A percentile compares a stretch with the other conserved stretches of the same genome.
Conservation (phyloP, 30 jellyfish, hydroid and myxozoan species). For the Chrysaora quinquecirrha region DNA sequence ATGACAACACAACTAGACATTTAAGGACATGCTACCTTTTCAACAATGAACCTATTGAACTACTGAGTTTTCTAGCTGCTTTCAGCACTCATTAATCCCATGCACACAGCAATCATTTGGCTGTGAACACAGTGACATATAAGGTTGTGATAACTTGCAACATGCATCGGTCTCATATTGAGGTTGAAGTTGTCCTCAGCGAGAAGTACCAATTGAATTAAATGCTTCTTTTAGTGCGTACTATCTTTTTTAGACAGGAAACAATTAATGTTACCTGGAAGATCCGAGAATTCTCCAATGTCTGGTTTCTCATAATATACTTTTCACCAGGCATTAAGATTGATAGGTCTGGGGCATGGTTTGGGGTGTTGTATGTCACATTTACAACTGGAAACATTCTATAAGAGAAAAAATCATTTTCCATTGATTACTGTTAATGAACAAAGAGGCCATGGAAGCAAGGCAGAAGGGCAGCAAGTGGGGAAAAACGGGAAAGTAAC, state of each 20-base stretch:
- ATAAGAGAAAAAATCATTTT: neutral
- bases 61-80: neutral
- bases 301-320: constrained; percentile 2
- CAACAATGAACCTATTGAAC: neutral
- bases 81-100: too few species aligned
- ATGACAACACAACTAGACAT: neutral
- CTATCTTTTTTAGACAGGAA: neutral
- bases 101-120: too few species aligned
- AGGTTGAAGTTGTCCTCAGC: too few species aligned
- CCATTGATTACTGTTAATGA: neutral
- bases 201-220: too few species aligned
- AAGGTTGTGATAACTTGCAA: too few species aligned
- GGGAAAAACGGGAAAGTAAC: neutral
- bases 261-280: neutral
- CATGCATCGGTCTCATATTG: too few species aligned
- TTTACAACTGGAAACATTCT: neutral
- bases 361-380: constrained; percentile 3
- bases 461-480: neutral
- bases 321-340: neutral
- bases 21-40: neutral
- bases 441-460: too few species aligned
- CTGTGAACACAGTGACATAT: too few species aligned
- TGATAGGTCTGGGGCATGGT: neutral
- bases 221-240: neutral
- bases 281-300: neutral